Conservation (phyloP, 1,140 invertebrate species). For the Palaemon carinicauda region DNA sequence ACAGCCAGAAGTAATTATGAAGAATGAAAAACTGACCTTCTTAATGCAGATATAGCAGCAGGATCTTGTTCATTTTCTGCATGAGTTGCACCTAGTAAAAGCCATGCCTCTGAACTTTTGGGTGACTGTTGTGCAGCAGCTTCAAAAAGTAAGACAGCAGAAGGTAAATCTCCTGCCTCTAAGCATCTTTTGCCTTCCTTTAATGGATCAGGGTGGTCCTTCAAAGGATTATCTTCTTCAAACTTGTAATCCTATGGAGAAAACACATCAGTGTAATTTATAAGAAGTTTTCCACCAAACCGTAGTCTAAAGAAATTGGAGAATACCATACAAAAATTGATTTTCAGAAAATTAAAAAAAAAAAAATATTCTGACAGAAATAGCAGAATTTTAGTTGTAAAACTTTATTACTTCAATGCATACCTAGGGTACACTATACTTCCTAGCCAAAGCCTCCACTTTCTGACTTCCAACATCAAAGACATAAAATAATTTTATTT, state of each 20-base stretch:
- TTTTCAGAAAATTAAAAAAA: no score
- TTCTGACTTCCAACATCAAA: no score
- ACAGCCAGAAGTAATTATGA: no score
- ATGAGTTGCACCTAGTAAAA: constrained; percentile 85
- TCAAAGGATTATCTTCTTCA: constrained; percentile 86
- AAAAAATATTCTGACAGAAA: no score
- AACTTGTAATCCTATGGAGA: constrained; percentile 79
- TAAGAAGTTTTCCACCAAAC: not conserved
- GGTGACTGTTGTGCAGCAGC: constrained; percentile 88
- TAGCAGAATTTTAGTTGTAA: no score
- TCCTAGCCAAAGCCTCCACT: no score
- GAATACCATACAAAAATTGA: no score
- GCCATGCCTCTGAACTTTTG: constrained; percentile 82
- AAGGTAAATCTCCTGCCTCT: constrained; percentile 87
- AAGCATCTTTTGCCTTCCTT: constrained; percentile 85
- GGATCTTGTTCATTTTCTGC: constrained; percentile 88
- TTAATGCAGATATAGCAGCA: constrained; percentile 65
- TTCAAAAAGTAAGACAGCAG: constrained; percentile 96
- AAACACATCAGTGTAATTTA: not conserved
- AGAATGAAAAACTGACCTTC: constrained; percentile 63
- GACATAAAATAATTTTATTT: no score
- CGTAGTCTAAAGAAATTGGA: no score
- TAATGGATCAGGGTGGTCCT: constrained; percentile 81
- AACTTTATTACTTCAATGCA: no score
- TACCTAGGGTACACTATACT: no score